Base-by-base conservation (phyloP, 2,797 vertebrate genomes). In the Luscinia luscinia region DNA sequence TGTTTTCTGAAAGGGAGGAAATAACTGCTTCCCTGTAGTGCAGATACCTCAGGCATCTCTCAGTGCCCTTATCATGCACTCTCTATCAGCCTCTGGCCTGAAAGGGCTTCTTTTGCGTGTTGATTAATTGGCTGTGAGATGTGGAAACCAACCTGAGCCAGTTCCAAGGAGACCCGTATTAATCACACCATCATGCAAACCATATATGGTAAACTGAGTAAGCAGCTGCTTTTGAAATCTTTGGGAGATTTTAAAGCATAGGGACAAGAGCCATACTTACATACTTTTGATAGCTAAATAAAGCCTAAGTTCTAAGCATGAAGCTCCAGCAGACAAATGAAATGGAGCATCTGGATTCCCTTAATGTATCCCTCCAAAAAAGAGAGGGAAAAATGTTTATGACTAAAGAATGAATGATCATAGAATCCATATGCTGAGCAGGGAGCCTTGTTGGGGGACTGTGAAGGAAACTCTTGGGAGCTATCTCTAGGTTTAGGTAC, bases 221-320 rank as follows among this genome's bases (percentile, higher is more conserved):
- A 92, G 87, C 40, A 66, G 22, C 69, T 85, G 51, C 80, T 89
- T 88, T 94, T 0, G 0, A 76, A 86, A 86, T 66, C 61, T 80
- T 93, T 77, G 73, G 28, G 69, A 91, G 68, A 83, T 57, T 80
- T 92, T 78, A 85, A 95, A 92, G 41, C 69, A 6, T 2, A 75
- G 59, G 69, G 76, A 93, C 58, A 78, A 91, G 62, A 91, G 69
- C 85, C 91, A 94, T 78, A 62, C 55, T 84, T 90, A 26, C 63
- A 88, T 95, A 84, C 46, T 96, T 95, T 15, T 43, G 77, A 57
- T 58, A 73, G 63, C 83, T 95, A 95, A 96, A 94, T 94, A 94
- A 96, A 91, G 66, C 73, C 36, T 75, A 69, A 74, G 14, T 3
- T 5, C 68, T 91, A 62, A 84, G 51, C 15, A 3, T 62, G 66